Conservation (phyloP, 2,797 vertebrate genomes). For the Fratercula arctica region DNA sequence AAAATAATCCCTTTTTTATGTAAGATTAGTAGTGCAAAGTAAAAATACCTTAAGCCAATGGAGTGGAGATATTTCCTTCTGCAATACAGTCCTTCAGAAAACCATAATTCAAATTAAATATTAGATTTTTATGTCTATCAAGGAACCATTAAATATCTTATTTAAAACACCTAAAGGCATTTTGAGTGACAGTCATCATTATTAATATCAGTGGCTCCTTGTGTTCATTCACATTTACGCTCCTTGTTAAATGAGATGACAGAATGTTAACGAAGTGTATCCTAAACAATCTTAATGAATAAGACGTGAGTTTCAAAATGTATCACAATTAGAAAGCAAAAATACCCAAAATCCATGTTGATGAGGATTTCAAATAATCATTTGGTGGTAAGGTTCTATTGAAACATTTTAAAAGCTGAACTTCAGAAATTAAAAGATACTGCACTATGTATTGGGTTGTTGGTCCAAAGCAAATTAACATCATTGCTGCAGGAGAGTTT, state of each 20-base stretch:
- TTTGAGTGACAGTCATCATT: neutral
- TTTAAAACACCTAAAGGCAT: neutral
- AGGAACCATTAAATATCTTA: neutral
- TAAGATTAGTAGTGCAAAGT: conserved; percentile 19
- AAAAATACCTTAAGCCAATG: conserved; percentile 29
- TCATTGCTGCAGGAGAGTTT: neutral
- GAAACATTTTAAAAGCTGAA: neutral
- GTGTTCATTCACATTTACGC: neutral
- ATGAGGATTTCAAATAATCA: neutral
- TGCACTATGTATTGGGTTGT: neutral
- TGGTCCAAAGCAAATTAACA: neutral
- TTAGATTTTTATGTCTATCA: neutral
- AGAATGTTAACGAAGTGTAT: neutral
- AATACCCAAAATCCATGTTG: neutral
- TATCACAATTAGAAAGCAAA: neutral
- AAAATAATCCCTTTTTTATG: conserved; percentile 44
- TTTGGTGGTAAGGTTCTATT: neutral
- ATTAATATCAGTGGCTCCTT: neutral
- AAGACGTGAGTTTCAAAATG: neutral
- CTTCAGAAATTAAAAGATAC: neutral
- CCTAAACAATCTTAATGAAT: neutral
- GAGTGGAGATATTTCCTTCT: neutral
- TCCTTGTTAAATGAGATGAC: neutral
- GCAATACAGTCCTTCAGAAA: neutral
- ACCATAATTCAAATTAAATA: neutral